Base-by-base conservation (phyloP, 92 coral and sea anemone genomes). In the Pocillopora grandis region DNA sequence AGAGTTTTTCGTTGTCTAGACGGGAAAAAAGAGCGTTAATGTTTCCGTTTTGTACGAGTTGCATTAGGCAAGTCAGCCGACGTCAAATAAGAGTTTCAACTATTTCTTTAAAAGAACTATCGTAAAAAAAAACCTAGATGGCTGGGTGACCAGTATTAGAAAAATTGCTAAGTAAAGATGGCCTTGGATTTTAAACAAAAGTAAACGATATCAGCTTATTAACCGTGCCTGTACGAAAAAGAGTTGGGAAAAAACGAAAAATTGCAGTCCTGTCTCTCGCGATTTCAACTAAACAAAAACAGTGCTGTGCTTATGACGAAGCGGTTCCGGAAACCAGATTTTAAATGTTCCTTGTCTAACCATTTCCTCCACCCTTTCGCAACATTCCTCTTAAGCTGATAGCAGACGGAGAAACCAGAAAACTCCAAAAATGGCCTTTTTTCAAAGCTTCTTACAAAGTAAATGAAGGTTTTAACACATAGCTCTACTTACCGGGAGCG, bases 401-500 rank as follows among this genome's bases (percentile, higher is more conserved):
- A 81, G 42, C 86, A 74, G 78, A 63, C 8, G 56, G 10, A 74
- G 80, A 64, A 83, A 83, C 6, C 71, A 31, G 62, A 49, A 62
- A 49, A 48, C 72, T 52, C 31, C 11, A 62, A 83, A 48, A 83
- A 74, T 52, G 56, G 19, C 62, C 23, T 56, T 33, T 73, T 36
- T 64, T 73, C 72, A 62, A 63, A 83, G 64, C 36, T 12, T 1
- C 72, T 55, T 62, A 18, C 62, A 31, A 15, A 66, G 52, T 10
- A 49, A 7, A 68, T 31, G 9, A 33, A 14, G 70, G 33, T 11
- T 62, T 37, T 56, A 42, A 48, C 27, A 57, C 52, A 66, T 70
- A 70, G 18, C 75, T 56, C 37, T 76, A 76, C 92, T 86, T 87
- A 97, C 99, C 99, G 76, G 95, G 75, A 18, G 91, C 85, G 11